Conservation (phyloP, 1,140 invertebrate genomes). For the Apis laboriosa region DNA sequence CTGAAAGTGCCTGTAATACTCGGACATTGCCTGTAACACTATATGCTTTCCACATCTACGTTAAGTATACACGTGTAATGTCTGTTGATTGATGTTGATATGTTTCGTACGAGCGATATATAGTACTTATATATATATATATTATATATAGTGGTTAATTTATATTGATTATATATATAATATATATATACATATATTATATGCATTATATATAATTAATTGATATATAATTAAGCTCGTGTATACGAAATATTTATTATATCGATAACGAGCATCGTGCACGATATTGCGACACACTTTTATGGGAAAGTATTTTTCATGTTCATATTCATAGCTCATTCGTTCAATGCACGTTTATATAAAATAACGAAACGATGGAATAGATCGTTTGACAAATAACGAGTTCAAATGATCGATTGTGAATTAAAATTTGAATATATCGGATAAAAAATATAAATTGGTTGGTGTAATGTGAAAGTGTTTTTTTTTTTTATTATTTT, state of each 20-base stretch:
- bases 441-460: background rate
- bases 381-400: background rate
- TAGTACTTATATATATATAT: slow-evolving; percentile 40
- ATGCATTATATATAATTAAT: slow-evolving; percentile 32
- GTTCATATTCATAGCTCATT: background rate
- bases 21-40: slow-evolving; percentile 68
- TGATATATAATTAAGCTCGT: slow-evolving; percentile 7
- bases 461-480: background rate
- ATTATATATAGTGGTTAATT: slow-evolving; percentile 27
- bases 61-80: slow-evolving; percentile 71
- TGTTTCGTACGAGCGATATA: slow-evolving; percentile 60
- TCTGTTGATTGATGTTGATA: slow-evolving; percentile 69
- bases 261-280: slow-evolving; percentile 18
- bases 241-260: background rate
- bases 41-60: slow-evolving; percentile 65
- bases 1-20: slow-evolving; percentile 63
- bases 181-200: slow-evolving; percentile 7
- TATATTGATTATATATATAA: background rate
- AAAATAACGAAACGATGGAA: background rate
- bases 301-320: background rate
- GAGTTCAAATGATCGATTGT: background rate
- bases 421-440: background rate
- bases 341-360: slow-evolving; percentile 1
- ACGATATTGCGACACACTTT: slow-evolving; percentile 43
- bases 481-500: background rate